Percentiles rank a stretch among this genome's conserved stretches.
phyloP scores from a whole-genome alignment of 2,888 invertebrate genomes.

The Cotesia congregata region DNA sequence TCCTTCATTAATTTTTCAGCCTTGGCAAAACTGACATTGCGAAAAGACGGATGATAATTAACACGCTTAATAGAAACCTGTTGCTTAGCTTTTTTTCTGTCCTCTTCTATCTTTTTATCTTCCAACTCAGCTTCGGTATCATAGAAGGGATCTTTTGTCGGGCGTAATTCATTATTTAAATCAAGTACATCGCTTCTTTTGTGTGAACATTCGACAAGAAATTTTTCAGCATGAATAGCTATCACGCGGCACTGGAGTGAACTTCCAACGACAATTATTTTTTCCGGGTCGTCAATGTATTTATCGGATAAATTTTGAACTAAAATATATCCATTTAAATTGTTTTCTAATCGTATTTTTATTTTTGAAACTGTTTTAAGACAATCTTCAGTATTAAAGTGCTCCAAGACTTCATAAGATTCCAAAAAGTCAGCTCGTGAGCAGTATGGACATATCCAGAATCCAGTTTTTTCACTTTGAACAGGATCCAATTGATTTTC shows the following conservation, averaged over 20 bases:
- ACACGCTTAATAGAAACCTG: conserved; percentile 95
- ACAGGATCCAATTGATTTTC: conserved; percentile 94
- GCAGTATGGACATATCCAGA: conserved; percentile 99
- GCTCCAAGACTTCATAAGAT: conserved; percentile 97
- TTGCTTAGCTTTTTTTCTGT: conserved; percentile 85
- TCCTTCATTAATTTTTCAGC: conserved; percentile 91
- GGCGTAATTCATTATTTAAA: conserved; percentile 92
- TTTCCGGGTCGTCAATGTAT: conserved; percentile 92
- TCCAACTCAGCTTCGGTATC: conserved; percentile 88
- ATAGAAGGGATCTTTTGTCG: conserved; percentile 90
- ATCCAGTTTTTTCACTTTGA: conserved; percentile 91
- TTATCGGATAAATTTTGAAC: conserved; percentile 95
- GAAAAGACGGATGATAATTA: conserved; percentile 97
- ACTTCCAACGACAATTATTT: conserved; percentile 88
- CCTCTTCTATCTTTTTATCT: conserved; percentile 82
- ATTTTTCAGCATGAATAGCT: conserved; percentile 96
- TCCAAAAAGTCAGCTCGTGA: conserved; percentile 96
- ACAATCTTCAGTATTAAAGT: conserved; percentile 96
- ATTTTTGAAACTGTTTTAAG: conserved; percentile 97
- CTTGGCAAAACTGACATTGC: conserved; percentile 94
- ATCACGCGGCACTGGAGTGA: conserved; percentile 89
- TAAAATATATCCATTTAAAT: conserved; percentile 92
- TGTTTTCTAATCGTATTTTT: conserved; percentile 90
- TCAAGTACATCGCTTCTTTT: conserved; percentile 93
- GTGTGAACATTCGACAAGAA: conserved; percentile 93